phyloP scores from a whole-genome alignment of 2,888 invertebrate species.

The Phragmatobia fuliginosa region DNA sequence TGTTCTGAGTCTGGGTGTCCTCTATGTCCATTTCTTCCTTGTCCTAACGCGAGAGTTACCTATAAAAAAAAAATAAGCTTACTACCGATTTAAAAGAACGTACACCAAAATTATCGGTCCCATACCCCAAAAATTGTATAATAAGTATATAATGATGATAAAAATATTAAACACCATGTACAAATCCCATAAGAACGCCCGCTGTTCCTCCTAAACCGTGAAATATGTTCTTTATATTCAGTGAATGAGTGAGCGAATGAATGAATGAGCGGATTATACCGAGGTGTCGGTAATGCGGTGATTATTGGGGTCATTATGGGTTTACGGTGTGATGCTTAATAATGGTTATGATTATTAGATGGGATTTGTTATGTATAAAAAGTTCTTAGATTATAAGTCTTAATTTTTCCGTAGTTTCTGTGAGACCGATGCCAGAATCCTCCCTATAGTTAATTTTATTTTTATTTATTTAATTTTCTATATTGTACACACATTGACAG shows the following conservation, averaged over 20 bases:
- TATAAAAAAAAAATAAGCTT: no score
- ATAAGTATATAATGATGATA: neutral
- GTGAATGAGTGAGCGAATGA: slow-evolving; percentile 44
- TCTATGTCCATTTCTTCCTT: no score
- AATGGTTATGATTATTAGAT: slow-evolving; percentile 43
- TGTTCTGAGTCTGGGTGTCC: no score
- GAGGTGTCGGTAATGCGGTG: slow-evolving; percentile 32
- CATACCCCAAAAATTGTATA: neutral
- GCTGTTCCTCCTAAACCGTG: slow-evolving; percentile 49
- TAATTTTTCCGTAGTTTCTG: neutral
- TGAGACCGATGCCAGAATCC: no score
- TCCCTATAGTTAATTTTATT: no score
- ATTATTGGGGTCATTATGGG: slow-evolving; percentile 50
- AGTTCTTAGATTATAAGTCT: slow-evolving; percentile 27
- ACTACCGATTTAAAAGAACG: no score
- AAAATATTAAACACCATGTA: slow-evolving; percentile 10
- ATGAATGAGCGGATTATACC: slow-evolving; percentile 53
- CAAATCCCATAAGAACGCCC: slow-evolving; percentile 32
- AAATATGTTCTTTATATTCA: slow-evolving; percentile 42
- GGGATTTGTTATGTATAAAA: slow-evolving; percentile 56
- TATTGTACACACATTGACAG: no score
- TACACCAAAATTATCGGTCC: neutral
- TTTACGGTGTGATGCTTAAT: slow-evolving; percentile 63
- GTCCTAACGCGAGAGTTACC: no score
- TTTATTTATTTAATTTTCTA: no score